A percentile compares a stretch with the other conserved stretches of the same genome.
Conservation (phyloP, 2,113 vertebrate species). For the Perognathus longimembris region DNA sequence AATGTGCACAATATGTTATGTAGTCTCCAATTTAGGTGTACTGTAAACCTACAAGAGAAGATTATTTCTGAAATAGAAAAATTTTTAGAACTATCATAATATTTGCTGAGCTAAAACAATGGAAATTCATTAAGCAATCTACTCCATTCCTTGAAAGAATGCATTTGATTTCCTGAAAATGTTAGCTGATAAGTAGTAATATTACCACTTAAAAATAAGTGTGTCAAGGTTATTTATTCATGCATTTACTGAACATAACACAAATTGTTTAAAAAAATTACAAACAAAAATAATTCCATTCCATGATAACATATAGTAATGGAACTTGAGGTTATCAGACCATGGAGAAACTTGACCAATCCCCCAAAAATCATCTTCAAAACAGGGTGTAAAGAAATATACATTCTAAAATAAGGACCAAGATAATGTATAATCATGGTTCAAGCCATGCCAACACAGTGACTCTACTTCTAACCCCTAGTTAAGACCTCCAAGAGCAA, state of each 20-base stretch:
- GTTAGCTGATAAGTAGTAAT: not conserved
- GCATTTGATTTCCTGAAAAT: conserved; percentile 6
- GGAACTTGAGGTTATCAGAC: not conserved
- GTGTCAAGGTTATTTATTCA: not conserved
- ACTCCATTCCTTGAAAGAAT: not conserved
- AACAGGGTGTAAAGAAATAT: not conserved
- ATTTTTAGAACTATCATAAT: not conserved
- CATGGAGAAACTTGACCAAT: not conserved
- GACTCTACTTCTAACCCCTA: not conserved
- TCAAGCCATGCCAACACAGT: not conserved
- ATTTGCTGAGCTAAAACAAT: not conserved
- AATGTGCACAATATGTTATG: not conserved
- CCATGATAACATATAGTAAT: not conserved
- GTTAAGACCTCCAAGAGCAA: not conserved
- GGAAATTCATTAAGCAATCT: not conserved
- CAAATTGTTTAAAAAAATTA: not conserved
- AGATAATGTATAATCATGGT: not conserved
- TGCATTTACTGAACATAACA: not conserved
- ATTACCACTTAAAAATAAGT: not conserved
- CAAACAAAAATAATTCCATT: not conserved
- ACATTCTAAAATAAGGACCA: not conserved
- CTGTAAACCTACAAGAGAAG: not conserved
- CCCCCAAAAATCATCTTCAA: conserved; percentile 21
- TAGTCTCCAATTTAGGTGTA: not conserved
- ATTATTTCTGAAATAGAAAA: not conserved